Evolutionary conservation across 1,140 invertebrate species (phyloP), one percentile per base, ranked within the genome.

Genomic region (Trichonephila clavipes): DNA sequence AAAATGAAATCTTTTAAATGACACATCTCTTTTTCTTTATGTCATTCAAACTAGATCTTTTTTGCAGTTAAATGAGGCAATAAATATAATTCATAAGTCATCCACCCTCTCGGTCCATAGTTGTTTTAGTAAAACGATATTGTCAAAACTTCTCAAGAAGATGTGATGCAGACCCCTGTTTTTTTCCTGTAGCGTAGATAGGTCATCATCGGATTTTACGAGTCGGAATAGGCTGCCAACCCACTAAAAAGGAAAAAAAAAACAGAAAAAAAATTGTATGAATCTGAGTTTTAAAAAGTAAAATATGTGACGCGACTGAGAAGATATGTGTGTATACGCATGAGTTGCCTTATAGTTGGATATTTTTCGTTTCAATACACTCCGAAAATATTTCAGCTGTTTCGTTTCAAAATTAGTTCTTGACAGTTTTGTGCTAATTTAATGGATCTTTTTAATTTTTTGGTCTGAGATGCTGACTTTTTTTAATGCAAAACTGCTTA

Each of bases 361-460:
- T 77, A 34, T 40, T 77, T 77, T 77, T 18, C 21, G 10, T 18
- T 77, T 77, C 18, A 34, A 18, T 40, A 77, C 18, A 2, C 18
- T 34, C 28, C 19, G 34, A 40, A 40, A 77, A 69, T 8, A 77
- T 40, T 34, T 19, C 28, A 40, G 24, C 72, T 77, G 72, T 18
- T 18, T 28, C 16, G 18, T 77, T 77, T 77, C 72, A 77, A 34
- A 40, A 77, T 19, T 77, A 40, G 4, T 40, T 18, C 72, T 77
- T 77, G 72, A 77, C 28, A 77, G 72, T 34, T 24, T 18, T 51
- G 34, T 77, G 4, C 14, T 77, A 77, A 18, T 77, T 40, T 77
- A 34, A 40, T 77, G 34, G 34, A 34, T 77, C 72, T 77, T 18
- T 8, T 77, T 77, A 77, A 77, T 77, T 77, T 77, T 77, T 77